Conservation (phyloP, 2,113 vertebrate species). For the Meles meles region DNA sequence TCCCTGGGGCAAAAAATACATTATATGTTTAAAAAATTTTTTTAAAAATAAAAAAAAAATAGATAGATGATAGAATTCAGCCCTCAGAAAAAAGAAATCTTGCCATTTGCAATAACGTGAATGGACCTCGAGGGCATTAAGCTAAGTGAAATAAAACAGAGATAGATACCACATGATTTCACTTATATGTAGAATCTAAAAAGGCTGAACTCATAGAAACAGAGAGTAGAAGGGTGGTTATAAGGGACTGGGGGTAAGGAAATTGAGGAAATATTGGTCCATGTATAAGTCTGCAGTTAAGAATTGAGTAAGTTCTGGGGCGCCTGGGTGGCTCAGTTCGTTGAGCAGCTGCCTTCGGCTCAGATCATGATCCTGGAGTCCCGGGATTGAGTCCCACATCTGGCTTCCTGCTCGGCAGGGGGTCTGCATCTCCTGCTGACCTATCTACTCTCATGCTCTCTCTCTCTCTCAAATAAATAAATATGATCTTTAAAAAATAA, state of each 20-base stretch:
- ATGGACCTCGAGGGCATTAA: background rate
- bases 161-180: background rate
- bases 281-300: background rate
- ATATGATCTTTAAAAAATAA: no score
- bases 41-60: no score
- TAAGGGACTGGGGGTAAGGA: background rate
- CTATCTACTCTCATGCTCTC: no score
- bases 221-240: background rate
- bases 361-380: no score
- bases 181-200: background rate
- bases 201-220: background rate
- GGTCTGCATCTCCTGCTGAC: no score
- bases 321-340: no score
- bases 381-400: no score
- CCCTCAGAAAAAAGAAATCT: background rate
- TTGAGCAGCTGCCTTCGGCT: no score
- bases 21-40: no score
- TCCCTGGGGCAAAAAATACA: no score
- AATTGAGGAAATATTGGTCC: background rate
- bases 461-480: no score
- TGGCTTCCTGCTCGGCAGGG: no score
- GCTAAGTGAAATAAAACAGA: background rate
- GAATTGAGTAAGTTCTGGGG: background rate
- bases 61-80: background rate
- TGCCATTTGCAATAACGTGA: background rate